A percentile compares a stretch with the other conserved stretches of the same genome.
These are phyloP conservation scores for human DNA, from an alignment of 2,113 vertebrate genomes.

Conservation along the genomic window DNA sequence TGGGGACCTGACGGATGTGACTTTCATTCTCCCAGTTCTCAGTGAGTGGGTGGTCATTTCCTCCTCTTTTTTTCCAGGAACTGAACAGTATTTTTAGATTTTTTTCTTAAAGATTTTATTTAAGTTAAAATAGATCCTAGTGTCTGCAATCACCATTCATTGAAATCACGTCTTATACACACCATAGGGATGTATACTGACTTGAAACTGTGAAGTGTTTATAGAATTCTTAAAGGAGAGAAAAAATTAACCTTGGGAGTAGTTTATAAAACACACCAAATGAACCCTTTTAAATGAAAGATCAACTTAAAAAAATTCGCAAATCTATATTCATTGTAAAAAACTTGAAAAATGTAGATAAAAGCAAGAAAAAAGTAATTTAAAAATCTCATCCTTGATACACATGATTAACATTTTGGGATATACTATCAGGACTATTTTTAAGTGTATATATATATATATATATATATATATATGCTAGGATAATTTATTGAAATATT, in stretches of 20 bases:
- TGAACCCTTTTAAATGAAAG: slow-evolving; percentile 36
- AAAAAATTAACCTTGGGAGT: slow-evolving; percentile 5
- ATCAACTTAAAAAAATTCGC: not conserved
- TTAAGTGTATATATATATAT: not conserved
- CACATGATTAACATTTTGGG: not conserved
- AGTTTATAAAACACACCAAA: not conserved
- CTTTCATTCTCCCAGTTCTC: slow-evolving; percentile 17
- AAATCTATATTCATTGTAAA: not conserved
- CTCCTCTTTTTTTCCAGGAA: not conserved
- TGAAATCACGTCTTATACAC: not conserved
- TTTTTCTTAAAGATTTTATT: not conserved
- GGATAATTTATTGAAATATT: slow-evolving; percentile 47
- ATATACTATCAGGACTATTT: not conserved
- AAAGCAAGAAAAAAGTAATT: not conserved
- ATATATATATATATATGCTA: not conserved
- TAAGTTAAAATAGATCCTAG: not conserved
- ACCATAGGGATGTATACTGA: not conserved
- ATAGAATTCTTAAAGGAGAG: not conserved
- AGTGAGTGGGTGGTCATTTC: slow-evolving; percentile 32
- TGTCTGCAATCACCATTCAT: not conserved
- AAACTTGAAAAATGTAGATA: slow-evolving; percentile 40
- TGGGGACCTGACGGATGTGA: not conserved
- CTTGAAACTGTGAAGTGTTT: not conserved
- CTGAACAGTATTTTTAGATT: not conserved
- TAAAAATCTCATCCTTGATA: not conserved